Base-by-base conservation (phyloP, 2,113 vertebrate species). In the Reinhardtius hippoglossoides region DNA sequence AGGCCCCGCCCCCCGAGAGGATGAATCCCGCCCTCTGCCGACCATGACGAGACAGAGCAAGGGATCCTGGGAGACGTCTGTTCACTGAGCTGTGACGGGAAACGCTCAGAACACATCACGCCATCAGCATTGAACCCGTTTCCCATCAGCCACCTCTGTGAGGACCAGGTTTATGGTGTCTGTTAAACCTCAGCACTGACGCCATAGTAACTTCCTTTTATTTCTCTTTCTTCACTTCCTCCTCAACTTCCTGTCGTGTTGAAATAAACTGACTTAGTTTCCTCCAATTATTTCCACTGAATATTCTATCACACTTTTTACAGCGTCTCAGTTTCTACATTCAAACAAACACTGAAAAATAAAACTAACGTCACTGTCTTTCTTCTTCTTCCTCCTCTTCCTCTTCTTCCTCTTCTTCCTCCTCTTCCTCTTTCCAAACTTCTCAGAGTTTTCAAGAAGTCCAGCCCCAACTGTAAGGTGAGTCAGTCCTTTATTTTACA, bases 401-500 rank as follows among this genome's bases (percentile, higher is more conserved):
- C 27, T 31, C 27, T 31, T 31, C 1, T 18, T 40, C 37, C 31
- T 74, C n/a, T 21, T 42, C 16, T 10, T 31, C 27, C 5, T 31
- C 31, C 1, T 77, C 55, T 73, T 60, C 65, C 23, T 78, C 20
- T 65, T 71, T 81, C 58, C 9, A 16, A 59, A 74, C 48, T 2
- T 57, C 57, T 40, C 84, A 95, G 94, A 91, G 94, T 95, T 54
- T 95, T 95, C 71, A 95, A 95, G 92, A 95, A 95, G 86, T 95
- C 94, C n/a, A 95, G 94, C 80, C 94, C 94, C 64, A 95, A 95
- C 85, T 95, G 94, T 84, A 95, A 95, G 92, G 94, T 95, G 88
- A 91, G 87, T 81, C 46, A 18, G 26, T 40, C 9, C 18, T 24
- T 31, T 6, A 16, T 31, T 31, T 7, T 0, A 13, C 42, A 44